phyloP scores from a whole-genome alignment of 2,113 vertebrate species.

The Nestor notabilis region DNA sequence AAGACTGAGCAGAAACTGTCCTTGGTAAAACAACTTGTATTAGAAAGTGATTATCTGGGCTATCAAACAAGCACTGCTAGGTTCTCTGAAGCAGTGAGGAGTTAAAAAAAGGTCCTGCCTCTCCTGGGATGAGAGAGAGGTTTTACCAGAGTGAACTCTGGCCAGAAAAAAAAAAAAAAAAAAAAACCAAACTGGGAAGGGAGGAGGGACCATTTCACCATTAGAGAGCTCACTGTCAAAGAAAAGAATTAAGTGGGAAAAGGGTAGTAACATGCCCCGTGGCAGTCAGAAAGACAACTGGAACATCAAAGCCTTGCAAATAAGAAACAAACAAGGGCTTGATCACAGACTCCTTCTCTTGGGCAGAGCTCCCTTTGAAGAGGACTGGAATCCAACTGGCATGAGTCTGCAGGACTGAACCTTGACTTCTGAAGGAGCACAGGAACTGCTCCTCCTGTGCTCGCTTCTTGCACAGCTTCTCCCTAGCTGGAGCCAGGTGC shows the following conservation, averaged over 20 bases:
- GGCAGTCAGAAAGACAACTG: neutral
- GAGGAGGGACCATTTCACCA: neutral
- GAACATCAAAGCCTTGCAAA: conserved; percentile 50
- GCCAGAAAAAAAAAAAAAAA: neutral
- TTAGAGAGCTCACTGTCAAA: neutral
- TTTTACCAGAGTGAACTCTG: neutral
- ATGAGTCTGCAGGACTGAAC: neutral
- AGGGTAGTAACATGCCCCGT: neutral
- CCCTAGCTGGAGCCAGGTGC: neutral
- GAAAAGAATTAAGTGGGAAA: conserved; percentile 18
- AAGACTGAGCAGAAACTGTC: neutral
- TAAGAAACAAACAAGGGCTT: conserved; percentile 24
- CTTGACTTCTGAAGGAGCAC: neutral
- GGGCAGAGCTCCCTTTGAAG: conserved; percentile 15
- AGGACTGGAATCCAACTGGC: neutral
- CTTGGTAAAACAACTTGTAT: neutral
- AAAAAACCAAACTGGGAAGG: rapidly evolving
- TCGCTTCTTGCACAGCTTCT: neutral
- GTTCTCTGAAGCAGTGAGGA: neutral
- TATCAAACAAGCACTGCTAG: neutral
- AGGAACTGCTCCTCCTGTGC: neutral
- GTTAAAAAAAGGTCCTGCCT: neutral
- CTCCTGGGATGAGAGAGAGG: neutral
- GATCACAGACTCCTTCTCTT: neutral
- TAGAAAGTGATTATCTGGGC: too few species aligned